Evolutionary conservation across 2,797 vertebrate species (phyloP).

Genomic region (Okamejei kenojei): DNA sequence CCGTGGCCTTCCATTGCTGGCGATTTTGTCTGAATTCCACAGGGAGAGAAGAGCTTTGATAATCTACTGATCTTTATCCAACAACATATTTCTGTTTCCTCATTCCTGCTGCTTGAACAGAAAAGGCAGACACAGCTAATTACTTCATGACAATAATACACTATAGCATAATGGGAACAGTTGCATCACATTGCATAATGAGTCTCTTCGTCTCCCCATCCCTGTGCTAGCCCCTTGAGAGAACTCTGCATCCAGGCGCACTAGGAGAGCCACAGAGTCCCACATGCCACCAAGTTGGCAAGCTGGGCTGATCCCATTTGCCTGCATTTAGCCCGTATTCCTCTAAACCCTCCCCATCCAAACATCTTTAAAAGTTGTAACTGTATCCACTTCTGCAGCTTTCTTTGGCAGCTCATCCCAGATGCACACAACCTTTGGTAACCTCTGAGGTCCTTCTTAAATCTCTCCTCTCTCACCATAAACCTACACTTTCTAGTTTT

Average conservation of each 20-base stretch:
- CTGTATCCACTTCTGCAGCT: no score
- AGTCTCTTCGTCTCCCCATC: not conserved
- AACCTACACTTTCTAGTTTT: no score
- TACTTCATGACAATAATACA: not conserved
- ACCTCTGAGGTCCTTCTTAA: no score
- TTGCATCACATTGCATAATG: not conserved
- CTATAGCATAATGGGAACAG: not conserved
- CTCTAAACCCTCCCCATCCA: no score
- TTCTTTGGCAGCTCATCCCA: no score
- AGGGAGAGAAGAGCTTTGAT: slow-evolving; percentile 49
- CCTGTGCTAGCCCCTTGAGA: not conserved
- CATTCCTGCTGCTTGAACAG: not conserved
- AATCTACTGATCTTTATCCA: slow-evolving; percentile 52
- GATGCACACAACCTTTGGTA: no score
- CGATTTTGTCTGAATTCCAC: slow-evolving; percentile 53
- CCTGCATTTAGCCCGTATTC: no score
- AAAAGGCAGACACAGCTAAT: not conserved
- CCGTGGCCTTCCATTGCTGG: slow-evolving; percentile 56
- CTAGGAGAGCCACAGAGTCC: no score
- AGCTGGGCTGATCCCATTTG: no score
- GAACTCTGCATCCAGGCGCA: not conserved
- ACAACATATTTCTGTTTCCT: slow-evolving; percentile 50
- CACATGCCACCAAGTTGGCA: no score
- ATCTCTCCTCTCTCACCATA: no score
- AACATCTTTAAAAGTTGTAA: no score